A percentile compares a stretch with the other conserved stretches of the same genome.
These are phyloP conservation scores for Sorex maritimensis DNA, from an alignment of 2,797 vertebrate species.

Conservation along the genomic window DNA sequence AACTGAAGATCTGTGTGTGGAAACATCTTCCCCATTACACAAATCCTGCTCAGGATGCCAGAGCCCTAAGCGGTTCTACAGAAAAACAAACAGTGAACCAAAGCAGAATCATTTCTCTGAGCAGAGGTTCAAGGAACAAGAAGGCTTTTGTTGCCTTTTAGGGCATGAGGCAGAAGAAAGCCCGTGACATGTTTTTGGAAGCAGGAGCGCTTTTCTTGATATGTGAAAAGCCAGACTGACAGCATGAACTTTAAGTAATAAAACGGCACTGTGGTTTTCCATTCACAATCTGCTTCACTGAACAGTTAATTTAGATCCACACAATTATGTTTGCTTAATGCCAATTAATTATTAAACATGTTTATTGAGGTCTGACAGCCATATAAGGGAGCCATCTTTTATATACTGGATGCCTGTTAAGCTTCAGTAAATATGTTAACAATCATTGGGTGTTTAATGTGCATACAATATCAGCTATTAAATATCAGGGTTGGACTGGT, in stretches of 20 bases:
- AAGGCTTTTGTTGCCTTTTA: neutral
- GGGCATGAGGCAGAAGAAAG: neutral
- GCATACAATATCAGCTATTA: constrained; percentile 69
- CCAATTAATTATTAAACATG: constrained; percentile 84
- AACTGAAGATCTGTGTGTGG: neutral
- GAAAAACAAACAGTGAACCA: constrained; percentile 20
- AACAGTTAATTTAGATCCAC: constrained; percentile 78
- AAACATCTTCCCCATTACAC: neutral
- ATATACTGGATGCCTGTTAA: constrained; percentile 71
- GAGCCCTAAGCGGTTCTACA: neutral
- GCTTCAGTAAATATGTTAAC: constrained; percentile 81
- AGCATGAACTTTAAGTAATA: constrained; percentile 77
- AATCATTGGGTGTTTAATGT: constrained; percentile 84
- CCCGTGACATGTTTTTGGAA: neutral
- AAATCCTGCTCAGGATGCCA: neutral
- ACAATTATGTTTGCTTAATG: constrained; percentile 82
- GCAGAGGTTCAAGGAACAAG: neutral
- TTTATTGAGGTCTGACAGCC: constrained; percentile 82
- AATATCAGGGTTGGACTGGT: constrained; percentile 33
- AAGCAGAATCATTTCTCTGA: neutral
- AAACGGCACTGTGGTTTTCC: constrained; percentile 58
- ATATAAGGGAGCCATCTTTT: constrained; percentile 76
- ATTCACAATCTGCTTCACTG: constrained; percentile 11
- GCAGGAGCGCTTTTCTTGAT: neutral
- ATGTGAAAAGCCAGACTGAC: constrained; percentile 51